Conservation (phyloP, 2,888 invertebrate species). For the Troides aeacus region DNA sequence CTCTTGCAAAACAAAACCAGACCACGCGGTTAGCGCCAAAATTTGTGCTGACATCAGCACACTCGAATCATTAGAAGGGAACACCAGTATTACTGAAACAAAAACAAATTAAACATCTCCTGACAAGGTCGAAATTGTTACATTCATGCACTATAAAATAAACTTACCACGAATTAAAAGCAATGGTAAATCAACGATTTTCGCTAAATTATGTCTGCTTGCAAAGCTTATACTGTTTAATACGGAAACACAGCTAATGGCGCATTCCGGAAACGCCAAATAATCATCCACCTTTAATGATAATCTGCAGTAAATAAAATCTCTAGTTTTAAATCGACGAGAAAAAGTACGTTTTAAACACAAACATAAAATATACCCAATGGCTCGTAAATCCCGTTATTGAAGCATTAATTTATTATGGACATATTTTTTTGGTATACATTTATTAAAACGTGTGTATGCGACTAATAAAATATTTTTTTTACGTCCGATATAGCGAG, state of each 20-base stretch:
- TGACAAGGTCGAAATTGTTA: not conserved
- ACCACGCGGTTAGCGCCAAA: conserved; percentile 59
- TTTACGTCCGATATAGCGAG: no score
- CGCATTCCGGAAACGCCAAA: conserved; percentile 75
- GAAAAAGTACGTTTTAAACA: no score
- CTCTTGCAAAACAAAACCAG: conserved; percentile 68
- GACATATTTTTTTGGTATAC: no score
- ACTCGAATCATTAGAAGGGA: conserved; percentile 64
- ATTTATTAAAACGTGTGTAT: no score
- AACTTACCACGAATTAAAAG: conserved; percentile 60
- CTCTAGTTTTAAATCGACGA: no score
- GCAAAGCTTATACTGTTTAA: conserved; percentile 66
- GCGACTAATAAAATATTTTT: no score
- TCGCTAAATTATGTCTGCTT: conserved; percentile 58
- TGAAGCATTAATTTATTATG: no score
- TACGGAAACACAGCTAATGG: conserved; percentile 75
- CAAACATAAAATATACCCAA: no score
- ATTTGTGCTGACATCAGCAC: conserved; percentile 63
- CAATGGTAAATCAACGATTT: conserved; percentile 58
- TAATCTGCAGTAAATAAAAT: conserved; percentile 50
- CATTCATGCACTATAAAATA: not conserved
- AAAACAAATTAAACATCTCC: not conserved
- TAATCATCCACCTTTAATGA: conserved; percentile 72
- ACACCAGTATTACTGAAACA: conserved; percentile 64
- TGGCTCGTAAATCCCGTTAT: no score